Conservation (phyloP, 2,113 vertebrate genomes). For the Antechinus stuartii region DNA sequence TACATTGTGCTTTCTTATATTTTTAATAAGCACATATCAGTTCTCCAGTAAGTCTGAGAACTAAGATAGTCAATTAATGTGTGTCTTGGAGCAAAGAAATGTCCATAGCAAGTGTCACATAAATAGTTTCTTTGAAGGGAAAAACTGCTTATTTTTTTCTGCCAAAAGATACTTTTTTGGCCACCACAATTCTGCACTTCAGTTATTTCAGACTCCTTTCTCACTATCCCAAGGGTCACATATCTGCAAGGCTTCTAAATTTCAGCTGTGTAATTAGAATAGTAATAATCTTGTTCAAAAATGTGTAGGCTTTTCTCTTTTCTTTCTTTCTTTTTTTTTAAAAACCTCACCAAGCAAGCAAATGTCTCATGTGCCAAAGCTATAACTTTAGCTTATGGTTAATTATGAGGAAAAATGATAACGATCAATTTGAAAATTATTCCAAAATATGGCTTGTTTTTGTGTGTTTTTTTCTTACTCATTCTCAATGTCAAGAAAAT, state of each 20-base stretch:
- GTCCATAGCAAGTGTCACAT: conserved; percentile 46
- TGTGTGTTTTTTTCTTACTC: conserved; percentile 25
- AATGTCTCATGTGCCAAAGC: conserved; percentile 60
- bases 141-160: conserved; percentile 41
- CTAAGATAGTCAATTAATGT: conserved; percentile 66
- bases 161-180: conserved; percentile 57
- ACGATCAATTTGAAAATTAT: conserved; percentile 51
- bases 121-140: conserved; percentile 56
- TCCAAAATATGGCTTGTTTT: conserved; percentile 36
- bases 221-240: conserved; percentile 51
- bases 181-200: conserved; percentile 53
- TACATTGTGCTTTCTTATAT: conserved; percentile 56
- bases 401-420: conserved; percentile 62
- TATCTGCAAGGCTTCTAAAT: conserved; percentile 61
- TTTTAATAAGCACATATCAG: conserved; percentile 47
- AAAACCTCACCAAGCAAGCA: not conserved
- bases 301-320: conserved; percentile 54
- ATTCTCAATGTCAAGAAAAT: conserved; percentile 33
- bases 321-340: not conserved
- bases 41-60: conserved; percentile 43
- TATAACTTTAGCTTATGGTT: conserved; percentile 60
- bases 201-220: conserved; percentile 60
- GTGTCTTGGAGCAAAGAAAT: conserved; percentile 55
- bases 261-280: conserved; percentile 63
- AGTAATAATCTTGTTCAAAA: conserved; percentile 55